Conservation (phyloP, 2,113 vertebrate species). For the Prunella himalayana region DNA sequence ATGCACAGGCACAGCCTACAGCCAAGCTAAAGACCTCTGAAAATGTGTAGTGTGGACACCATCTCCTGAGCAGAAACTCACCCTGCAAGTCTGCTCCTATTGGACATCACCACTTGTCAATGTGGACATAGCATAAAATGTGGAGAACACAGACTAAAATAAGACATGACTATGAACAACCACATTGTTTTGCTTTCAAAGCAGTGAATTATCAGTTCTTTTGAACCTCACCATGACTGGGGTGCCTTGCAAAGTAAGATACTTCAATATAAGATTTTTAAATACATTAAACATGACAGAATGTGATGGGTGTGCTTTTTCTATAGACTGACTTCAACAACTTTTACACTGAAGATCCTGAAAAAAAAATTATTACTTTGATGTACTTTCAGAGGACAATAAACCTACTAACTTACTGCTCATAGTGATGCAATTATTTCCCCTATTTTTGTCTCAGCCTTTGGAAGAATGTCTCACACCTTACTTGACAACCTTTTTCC, state of each 20-base stretch:
- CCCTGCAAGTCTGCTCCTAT: neutral
- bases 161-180: neutral
- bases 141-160: neutral
- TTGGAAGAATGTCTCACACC: neutral
- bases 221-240: neutral
- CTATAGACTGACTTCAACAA: neutral
- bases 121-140: neutral
- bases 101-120: neutral
- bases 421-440: neutral
- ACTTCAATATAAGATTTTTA: neutral
- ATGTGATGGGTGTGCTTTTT: neutral
- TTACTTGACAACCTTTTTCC: neutral
- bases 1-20: neutral
- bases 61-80: neutral
- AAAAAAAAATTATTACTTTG: neutral
- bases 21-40: neutral
- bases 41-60: neutral
- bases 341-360: neutral
- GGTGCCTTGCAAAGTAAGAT: neutral
- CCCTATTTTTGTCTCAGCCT: neutral
- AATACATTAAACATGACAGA: neutral
- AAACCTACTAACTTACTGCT: neutral
- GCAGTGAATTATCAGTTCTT: neutral
- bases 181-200: neutral
- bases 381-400: neutral